Evolutionary conservation across 1,140 invertebrate species (phyloP).

Genomic region (Danaus plexippus): DNA sequence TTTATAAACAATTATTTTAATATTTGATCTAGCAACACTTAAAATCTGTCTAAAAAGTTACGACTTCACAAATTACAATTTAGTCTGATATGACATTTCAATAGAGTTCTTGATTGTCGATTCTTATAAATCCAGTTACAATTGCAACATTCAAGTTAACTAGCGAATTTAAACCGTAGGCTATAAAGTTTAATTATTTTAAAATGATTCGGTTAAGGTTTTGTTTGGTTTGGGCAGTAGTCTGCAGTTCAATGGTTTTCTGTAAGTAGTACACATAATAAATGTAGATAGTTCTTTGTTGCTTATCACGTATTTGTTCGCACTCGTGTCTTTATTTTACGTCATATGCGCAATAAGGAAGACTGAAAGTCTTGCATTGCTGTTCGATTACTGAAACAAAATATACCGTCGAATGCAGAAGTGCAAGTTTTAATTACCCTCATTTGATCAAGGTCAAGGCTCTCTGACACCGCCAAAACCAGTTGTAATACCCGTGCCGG

Average conservation of each 20-base stretch:
- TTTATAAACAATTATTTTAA: conserved; percentile 1
- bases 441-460: conserved; percentile 31
- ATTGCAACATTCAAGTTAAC: conserved; percentile 39
- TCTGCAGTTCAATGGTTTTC: conserved; percentile 41
- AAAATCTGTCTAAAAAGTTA: conserved; percentile 30
- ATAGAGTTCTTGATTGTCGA: conserved; percentile 21
- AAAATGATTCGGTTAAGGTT: conserved; percentile 49
- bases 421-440: conserved; percentile 2
- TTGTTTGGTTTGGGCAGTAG: conserved; percentile 38
- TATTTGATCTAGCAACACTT: conserved; percentile 26
- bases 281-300: conserved; percentile 48
- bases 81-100: conserved; percentile 25
- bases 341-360: not conserved
- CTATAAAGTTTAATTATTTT: conserved; percentile 18
- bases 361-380: no score
- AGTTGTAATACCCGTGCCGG: conserved; percentile 14
- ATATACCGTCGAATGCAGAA: no score
- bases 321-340: conserved; percentile 6
- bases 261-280: conserved; percentile 41
- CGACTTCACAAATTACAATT: not conserved
- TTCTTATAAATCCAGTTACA: conserved; percentile 26
- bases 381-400: conserved; percentile 11
- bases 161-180: conserved; percentile 20
- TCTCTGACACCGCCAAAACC: conserved; percentile 19
- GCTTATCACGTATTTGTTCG: conserved; percentile 34